phyloP scores from a whole-genome alignment of 2,113 vertebrate genomes.

The Craseonycteris thonglongyai region DNA sequence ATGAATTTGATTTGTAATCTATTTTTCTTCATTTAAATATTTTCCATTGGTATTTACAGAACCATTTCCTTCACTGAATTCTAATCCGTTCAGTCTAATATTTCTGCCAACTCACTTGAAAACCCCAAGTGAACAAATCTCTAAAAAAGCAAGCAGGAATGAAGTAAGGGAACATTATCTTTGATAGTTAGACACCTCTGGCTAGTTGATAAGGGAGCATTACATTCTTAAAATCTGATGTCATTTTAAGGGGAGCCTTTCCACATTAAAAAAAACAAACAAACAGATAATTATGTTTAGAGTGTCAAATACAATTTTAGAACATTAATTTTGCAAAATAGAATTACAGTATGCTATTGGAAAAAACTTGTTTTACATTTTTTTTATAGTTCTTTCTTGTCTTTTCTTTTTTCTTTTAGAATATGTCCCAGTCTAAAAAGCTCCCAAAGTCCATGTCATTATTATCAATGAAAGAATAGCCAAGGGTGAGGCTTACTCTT shows the following conservation, averaged over 20 bases:
- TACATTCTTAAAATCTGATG: neutral
- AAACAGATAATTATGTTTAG: neutral
- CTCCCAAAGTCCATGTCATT: neutral
- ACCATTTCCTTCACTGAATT: neutral
- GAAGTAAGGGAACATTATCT: neutral
- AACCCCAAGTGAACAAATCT: neutral
- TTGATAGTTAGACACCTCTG: neutral
- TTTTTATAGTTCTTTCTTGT: neutral
- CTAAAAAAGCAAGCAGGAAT: neutral
- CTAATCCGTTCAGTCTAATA: neutral
- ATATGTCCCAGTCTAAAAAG: neutral
- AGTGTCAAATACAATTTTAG: neutral
- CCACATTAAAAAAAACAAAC: neutral
- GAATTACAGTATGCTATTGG: neutral
- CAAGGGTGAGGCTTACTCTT: neutral
- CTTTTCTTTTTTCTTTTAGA: neutral
- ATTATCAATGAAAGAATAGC: constrained; percentile 9
- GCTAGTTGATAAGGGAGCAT: neutral
- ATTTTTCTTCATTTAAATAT: constrained; percentile 8
- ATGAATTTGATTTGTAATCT: neutral
- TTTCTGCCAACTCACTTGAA: neutral
- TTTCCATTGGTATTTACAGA: neutral
- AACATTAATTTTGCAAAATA: neutral
- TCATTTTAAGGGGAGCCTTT: neutral
- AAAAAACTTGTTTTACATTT: neutral